Evolutionary conservation across 2,888 invertebrate genomes (phyloP), one percentile per base, ranked within the genome.

Genomic region (Anodontia alba): DNA sequence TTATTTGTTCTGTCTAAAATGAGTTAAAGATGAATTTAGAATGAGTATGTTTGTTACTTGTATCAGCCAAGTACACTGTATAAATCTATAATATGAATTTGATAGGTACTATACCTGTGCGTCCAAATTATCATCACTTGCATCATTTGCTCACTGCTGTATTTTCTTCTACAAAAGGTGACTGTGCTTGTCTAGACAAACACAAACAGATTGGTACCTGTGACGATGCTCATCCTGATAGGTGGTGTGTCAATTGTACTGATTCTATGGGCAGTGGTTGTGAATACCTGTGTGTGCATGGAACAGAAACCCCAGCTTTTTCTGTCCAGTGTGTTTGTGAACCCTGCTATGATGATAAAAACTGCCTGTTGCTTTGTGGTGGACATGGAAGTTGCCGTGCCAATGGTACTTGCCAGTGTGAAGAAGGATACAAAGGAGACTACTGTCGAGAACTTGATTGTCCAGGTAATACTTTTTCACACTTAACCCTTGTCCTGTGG

Each of bases 401-500:
- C 68, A 70, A 49, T 29, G 84, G 81, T 68, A 80, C 76, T 20
- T 91, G 91, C 68, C 31, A 54, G 17, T 91, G 91, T 79, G 54
- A 79, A 0, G 29, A 69, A n/a, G 91, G 91, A 15, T 91, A 83
- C 86, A 88, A 83, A 62, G 91, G 91, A 70, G 78, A 76, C 29
- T 75, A 74, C 66, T 91, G 91, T 84, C 86, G 89, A 69, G 23
- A 69, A 7, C 83, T 88, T 0, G 86, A 91, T 70, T 91, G 91
- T 67, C 91, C 91, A 87, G 91, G 91, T 91, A 78, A n/a, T 68
- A 73, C 7, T 51, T n/a, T n/a, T n/a, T n/a, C n/a, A n/a, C n/a
- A n/a, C n/a, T n/a, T n/a, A n/a, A n/a, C n/a, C n/a, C n/a, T n/a
- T n/a, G n/a, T n/a, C n/a, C n/a, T n/a, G n/a, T n/a, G n/a, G n/a